phyloP scores from a whole-genome alignment of 2,797 vertebrate species.

The Anolis apletophallus region DNA sequence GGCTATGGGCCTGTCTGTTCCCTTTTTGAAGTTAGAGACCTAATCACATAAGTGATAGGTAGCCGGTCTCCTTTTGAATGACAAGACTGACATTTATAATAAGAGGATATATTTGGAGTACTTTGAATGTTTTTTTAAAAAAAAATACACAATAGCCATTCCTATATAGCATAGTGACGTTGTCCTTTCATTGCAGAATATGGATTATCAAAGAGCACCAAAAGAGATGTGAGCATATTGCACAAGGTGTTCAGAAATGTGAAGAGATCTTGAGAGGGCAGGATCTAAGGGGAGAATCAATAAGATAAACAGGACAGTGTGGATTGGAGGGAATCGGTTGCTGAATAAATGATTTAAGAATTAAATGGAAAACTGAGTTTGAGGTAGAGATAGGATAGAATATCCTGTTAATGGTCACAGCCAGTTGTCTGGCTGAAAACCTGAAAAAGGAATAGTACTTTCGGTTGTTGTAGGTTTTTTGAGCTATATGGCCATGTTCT shows the following conservation, averaged over 20 bases:
- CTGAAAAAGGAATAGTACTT: background rate
- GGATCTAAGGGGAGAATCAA: background rate
- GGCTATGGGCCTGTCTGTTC: no score
- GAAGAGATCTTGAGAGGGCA: background rate
- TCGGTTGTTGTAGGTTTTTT: no score
- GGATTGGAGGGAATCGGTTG: background rate
- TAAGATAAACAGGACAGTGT: background rate
- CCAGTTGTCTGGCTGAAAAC: background rate
- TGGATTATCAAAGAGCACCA: background rate
- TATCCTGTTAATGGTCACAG: background rate
- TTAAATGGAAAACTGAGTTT: background rate
- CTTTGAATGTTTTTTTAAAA: background rate
- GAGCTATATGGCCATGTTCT: no score
- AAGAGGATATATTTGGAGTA: background rate
- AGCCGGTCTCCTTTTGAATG: background rate
- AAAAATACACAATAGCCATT: no score
- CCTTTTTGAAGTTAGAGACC: background rate
- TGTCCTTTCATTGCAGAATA: background rate
- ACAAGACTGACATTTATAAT: background rate
- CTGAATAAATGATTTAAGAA: background rate
- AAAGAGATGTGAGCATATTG: background rate
- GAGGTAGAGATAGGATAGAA: background rate
- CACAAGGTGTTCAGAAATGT: constrained; percentile 2
- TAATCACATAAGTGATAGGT: background rate
- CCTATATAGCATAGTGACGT: background rate